Percentiles rank a stretch among this genome's conserved stretches.
Conservation (phyloP, 2,888 invertebrate species). For the Neoascia interrupta region DNA sequence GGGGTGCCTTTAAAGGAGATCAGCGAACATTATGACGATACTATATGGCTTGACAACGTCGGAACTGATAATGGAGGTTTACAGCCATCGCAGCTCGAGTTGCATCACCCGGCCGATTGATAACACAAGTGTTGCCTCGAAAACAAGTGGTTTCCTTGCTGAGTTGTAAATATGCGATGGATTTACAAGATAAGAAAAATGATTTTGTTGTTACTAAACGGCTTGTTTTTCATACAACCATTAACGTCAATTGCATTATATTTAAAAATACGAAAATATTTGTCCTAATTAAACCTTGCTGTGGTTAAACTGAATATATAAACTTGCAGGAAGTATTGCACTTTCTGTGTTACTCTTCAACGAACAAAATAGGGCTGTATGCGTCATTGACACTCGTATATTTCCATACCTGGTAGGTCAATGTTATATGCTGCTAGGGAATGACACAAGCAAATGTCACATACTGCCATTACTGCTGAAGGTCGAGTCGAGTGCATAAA, state of each 20-base stretch:
- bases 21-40: not conserved
- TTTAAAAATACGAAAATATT: constrained; percentile 11
- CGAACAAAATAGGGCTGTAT: not conserved
- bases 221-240: constrained; percentile 16
- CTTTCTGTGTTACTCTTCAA: not conserved
- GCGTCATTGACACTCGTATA: no score
- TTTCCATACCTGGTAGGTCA: constrained; percentile 1
- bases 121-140: not conserved
- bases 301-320: no score
- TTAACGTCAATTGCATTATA: constrained; percentile 26
- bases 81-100: constrained; percentile 4
- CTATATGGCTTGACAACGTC: constrained; percentile 10
- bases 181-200: not conserved
- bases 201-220: constrained; percentile 8
- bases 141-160: not conserved
- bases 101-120: constrained; percentile 20
- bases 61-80: not conserved
- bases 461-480: no score
- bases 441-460: no score
- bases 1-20: not conserved
- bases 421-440: not conserved
- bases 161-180: not conserved
- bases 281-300: not conserved
- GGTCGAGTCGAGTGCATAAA: no score
- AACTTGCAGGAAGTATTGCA: not conserved